phyloP scores from a whole-genome alignment of 2,113 vertebrate genomes.

The Hypanus sabinus region DNA sequence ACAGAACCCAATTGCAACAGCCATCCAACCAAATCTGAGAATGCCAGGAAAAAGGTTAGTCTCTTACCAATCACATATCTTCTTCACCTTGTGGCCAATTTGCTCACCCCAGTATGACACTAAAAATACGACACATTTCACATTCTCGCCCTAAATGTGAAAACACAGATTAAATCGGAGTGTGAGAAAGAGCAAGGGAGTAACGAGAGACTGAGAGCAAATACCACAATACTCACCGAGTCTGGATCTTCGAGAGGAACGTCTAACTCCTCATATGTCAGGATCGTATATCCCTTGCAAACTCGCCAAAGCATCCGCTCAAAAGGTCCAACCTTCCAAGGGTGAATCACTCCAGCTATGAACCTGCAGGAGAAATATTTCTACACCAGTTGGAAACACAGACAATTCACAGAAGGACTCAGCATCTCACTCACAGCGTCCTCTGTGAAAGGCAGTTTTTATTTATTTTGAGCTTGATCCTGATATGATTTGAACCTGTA shows the following conservation, averaged over 20 bases:
- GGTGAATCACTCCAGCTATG: slow-evolving; percentile 80
- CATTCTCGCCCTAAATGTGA: slow-evolving; percentile 66
- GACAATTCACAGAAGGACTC: not conserved
- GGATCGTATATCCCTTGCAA: slow-evolving; percentile 89
- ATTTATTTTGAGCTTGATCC: not conserved
- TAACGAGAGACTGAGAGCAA: no score
- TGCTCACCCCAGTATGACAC: slow-evolving; percentile 96
- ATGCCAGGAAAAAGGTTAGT: not conserved
- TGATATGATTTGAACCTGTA: not conserved
- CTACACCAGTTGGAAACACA: not conserved
- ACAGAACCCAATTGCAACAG: no score
- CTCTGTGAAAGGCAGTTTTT: not conserved
- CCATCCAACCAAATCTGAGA: no score
- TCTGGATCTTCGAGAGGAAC: slow-evolving; percentile 75
- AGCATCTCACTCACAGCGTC: not conserved
- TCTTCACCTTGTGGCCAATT: slow-evolving; percentile 95
- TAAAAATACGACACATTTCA: slow-evolving; percentile 82
- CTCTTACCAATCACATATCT: slow-evolving; percentile 94
- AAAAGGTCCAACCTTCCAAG: slow-evolving; percentile 80
- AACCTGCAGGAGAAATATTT: slow-evolving; percentile 58
- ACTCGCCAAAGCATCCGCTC: slow-evolving; percentile 92
- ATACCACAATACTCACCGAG: slow-evolving; percentile 60
- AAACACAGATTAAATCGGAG: not conserved
- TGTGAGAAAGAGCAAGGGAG: no score
- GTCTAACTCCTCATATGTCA: slow-evolving; percentile 80